phyloP scores from a whole-genome alignment of 2,888 invertebrate genomes.

The Amiota communis region DNA sequence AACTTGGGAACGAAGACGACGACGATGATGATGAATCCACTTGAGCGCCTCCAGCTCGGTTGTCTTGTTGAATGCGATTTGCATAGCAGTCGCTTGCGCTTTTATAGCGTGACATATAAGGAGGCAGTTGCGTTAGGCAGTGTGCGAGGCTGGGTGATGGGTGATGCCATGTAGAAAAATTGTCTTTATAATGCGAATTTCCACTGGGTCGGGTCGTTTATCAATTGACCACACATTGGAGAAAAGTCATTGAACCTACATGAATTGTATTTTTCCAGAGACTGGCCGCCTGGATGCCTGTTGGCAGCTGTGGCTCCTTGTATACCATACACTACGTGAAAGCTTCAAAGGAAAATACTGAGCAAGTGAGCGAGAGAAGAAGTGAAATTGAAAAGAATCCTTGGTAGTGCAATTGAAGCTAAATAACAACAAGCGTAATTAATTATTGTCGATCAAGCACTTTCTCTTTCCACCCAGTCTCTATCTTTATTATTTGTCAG shows the following conservation, averaged over 20 bases:
- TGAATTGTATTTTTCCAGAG: neutral
- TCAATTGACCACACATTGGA: neutral
- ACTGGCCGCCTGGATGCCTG: neutral
- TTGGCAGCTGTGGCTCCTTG: too few species aligned
- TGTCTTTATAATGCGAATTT: neutral
- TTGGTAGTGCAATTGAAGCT: conserved; percentile 45
- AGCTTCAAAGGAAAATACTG: too few species aligned
- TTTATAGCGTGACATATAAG: conserved; percentile 47
- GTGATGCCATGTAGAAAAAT: neutral
- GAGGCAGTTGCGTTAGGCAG: conserved; percentile 16
- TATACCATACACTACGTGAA: too few species aligned
- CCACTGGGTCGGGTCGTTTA: conserved; percentile 10
- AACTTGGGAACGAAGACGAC: too few species aligned
- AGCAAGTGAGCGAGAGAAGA: conserved; percentile 19
- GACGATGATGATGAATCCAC: neutral
- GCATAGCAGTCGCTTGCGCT: conserved; percentile 32
- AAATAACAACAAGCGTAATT: conserved; percentile 48
- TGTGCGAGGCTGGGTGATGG: neutral
- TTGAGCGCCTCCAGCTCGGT: neutral
- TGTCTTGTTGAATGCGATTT: conserved; percentile 45
- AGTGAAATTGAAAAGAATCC: conserved; percentile 62
- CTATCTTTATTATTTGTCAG: too few species aligned
- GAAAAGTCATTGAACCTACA: conserved; percentile 52
- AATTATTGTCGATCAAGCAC: conserved; percentile 49
- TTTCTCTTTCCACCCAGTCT: neutral